Evolutionary conservation across 2,113 vertebrate species (phyloP).

Genomic region (Camelus bactrianus): DNA sequence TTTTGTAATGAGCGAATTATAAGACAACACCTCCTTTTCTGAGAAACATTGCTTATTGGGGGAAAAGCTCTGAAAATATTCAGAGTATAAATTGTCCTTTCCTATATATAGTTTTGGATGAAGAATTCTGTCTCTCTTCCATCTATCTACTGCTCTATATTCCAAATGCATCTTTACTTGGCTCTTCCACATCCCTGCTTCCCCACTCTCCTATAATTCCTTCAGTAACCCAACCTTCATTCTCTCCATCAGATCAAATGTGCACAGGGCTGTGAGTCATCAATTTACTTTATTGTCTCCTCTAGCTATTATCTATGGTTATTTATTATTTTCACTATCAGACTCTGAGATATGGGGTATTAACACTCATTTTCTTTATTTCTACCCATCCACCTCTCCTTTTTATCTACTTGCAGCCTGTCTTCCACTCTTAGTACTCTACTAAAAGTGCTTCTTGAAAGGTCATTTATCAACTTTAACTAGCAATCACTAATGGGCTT

Average conservation of each 20-base stretch:
- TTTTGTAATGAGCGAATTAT: background rate
- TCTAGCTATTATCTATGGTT: background rate
- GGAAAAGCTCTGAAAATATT: background rate
- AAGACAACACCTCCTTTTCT: background rate
- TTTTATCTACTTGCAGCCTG: background rate
- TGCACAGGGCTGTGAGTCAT: background rate
- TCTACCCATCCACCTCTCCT: background rate
- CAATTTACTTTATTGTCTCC: background rate
- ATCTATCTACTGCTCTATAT: background rate
- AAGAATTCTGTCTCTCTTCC: background rate
- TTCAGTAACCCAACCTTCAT: background rate
- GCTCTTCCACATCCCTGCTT: background rate
- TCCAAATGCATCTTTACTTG: background rate
- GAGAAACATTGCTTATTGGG: background rate
- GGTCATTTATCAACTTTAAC: background rate
- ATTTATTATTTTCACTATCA: slow-evolving; percentile 1
- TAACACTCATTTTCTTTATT: background rate
- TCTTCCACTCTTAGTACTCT: background rate
- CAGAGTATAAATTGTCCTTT: background rate
- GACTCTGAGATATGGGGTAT: background rate
- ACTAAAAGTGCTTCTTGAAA: slow-evolving; percentile 26
- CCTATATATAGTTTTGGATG: background rate
- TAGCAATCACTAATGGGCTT: background rate
- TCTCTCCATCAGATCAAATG: background rate
- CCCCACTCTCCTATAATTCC: background rate